Conservation (phyloP, 2,797 vertebrate species). For the Tapera naevia region DNA sequence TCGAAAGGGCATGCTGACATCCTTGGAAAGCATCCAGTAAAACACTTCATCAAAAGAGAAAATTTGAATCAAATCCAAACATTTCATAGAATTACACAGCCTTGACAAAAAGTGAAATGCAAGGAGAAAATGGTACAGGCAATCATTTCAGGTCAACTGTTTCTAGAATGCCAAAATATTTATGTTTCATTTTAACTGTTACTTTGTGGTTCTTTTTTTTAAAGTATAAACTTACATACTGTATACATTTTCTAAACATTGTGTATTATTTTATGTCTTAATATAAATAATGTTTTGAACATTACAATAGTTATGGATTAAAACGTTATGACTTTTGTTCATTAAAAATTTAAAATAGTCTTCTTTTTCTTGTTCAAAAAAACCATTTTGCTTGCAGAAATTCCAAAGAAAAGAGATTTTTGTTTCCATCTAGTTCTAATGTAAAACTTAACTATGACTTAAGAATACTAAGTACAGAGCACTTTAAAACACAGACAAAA, state of each 20-base stretch:
- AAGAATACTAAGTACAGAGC: not conserved
- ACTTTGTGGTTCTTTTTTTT: not conserved
- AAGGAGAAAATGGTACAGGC: not conserved
- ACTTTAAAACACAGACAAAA: not conserved
- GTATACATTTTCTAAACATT: not conserved
- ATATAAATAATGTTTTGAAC: not conserved
- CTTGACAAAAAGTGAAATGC: not conserved
- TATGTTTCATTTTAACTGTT: not conserved
- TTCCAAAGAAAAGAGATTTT: not conserved
- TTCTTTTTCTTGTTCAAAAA: not conserved
- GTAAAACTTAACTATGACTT: not conserved
- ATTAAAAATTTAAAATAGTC: not conserved
- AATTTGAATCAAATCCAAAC: not conserved
- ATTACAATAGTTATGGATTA: not conserved
- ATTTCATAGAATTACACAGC: not conserved
- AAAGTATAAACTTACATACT: not conserved
- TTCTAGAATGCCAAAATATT: slow-evolving; percentile 18
- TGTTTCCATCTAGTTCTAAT: not conserved
- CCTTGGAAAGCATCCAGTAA: not conserved
- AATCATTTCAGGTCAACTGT: not conserved
- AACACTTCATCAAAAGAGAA: not conserved
- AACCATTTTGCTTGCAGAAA: rapidly evolving
- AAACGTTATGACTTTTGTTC: rapidly evolving
- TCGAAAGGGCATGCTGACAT: not conserved
- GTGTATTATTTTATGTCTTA: not conserved